Evolutionary conservation across 53 echinoderm and acorn worm species (phyloP).

Genomic region (Actinopyga echinites): DNA sequence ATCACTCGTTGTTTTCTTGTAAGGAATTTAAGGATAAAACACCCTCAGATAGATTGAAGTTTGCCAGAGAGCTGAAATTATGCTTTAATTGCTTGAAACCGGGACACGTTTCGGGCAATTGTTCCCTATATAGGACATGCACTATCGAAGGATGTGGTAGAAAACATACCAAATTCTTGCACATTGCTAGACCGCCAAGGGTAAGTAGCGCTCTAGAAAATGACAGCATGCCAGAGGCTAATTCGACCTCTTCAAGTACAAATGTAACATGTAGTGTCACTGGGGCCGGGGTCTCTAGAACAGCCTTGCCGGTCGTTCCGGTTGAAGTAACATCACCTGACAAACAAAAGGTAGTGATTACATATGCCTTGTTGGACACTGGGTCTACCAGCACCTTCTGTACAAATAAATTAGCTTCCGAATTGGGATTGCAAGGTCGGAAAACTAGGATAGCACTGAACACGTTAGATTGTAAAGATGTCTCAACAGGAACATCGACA

Average conservation of each 20-base stretch:
- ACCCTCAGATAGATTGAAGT: conserved; percentile 22
- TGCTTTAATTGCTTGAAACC: conserved; percentile 54
- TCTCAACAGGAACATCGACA: background rate
- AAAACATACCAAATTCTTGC: conserved; percentile 66
- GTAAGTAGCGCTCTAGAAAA: background rate
- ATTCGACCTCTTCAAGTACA: background rate
- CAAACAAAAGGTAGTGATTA: background rate
- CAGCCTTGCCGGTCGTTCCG: conserved; percentile 58
- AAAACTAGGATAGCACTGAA: background rate
- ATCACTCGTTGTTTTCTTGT: conserved; percentile 42
- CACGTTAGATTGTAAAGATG: conserved; percentile 32
- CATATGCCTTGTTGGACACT: conserved; percentile 56
- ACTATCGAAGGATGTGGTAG: conserved; percentile 47
- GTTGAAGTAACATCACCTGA: conserved; percentile 37
- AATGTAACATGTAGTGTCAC: conserved; percentile 41
- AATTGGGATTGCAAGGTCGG: background rate
- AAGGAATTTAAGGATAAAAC: conserved; percentile 39
- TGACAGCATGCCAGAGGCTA: background rate
- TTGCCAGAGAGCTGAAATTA: conserved; percentile 25
- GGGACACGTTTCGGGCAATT: conserved; percentile 42
- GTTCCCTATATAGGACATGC: conserved; percentile 43
- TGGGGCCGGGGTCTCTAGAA: conserved; percentile 60
- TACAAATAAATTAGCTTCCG: background rate
- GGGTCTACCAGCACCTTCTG: conserved; percentile 65
- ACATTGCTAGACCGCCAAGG: background rate